These are phyloP conservation scores for Eulithis prunata DNA, from an alignment of 2,888 invertebrate species.

Conservation along the genomic window DNA sequence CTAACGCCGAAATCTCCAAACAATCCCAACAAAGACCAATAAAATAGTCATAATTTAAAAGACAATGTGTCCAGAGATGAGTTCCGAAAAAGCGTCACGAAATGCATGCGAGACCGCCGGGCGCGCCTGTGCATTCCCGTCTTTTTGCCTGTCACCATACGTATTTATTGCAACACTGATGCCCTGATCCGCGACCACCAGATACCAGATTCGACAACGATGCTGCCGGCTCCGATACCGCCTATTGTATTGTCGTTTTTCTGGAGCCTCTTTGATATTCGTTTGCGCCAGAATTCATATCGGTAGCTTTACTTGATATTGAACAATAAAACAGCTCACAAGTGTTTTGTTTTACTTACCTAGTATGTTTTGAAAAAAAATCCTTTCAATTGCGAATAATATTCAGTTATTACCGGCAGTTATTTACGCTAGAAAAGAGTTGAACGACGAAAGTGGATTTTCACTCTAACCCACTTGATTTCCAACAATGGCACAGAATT, in stretches of 20 bases:
- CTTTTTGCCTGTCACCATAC: constrained; percentile 73
- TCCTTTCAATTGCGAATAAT: too few species aligned
- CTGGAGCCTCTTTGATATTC: constrained; percentile 59
- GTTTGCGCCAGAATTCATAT: constrained; percentile 66
- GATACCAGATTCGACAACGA: constrained; percentile 76
- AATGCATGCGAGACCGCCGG: constrained; percentile 66
- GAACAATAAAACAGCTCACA: too few species aligned
- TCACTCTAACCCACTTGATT: too few species aligned
- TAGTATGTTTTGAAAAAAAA: too few species aligned
- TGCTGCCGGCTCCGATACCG: constrained; percentile 67
- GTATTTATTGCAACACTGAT: constrained; percentile 79
- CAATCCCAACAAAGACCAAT: constrained; percentile 40
- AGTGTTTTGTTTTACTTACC: too few species aligned
- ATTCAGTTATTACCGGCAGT: too few species aligned
- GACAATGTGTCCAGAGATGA: constrained; percentile 61
- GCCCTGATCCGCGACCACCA: constrained; percentile 53
- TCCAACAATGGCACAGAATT: background rate
- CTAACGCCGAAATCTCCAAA: constrained; percentile 21
- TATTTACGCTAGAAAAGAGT: too few species aligned
- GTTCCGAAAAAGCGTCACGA: constrained; percentile 68
- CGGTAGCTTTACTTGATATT: constrained; percentile 55
- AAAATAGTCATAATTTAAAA: constrained; percentile 48
- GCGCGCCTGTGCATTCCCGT: constrained; percentile 70
- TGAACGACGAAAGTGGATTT: too few species aligned
- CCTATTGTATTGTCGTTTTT: constrained; percentile 73